phyloP scores from a whole-genome alignment of 2,797 vertebrate species.

The Strix occidentalis region DNA sequence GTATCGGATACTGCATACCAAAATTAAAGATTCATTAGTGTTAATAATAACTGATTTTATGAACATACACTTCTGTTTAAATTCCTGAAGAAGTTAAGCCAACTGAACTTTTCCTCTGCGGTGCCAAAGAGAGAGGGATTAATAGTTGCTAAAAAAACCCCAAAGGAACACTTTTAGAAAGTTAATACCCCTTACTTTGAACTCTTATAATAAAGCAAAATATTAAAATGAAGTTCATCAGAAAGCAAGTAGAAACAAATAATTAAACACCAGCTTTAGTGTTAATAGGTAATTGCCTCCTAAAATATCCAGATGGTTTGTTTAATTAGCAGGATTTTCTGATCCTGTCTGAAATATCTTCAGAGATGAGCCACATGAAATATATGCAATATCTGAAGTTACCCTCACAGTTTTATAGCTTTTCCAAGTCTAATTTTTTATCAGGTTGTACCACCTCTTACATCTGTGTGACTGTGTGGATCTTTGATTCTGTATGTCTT shows the following conservation, averaged over 20 bases:
- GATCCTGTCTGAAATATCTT: background rate
- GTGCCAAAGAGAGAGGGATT: background rate
- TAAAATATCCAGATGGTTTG: background rate
- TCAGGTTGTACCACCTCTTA: background rate
- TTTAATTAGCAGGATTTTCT: background rate
- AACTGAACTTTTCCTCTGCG: background rate
- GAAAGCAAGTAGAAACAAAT: background rate
- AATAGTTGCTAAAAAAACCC: background rate
- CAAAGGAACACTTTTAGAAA: background rate
- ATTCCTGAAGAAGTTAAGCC: background rate
- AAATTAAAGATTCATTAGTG: background rate
- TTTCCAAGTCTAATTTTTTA: background rate
- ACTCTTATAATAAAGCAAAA: background rate
- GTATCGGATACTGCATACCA: background rate
- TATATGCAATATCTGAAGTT: background rate
- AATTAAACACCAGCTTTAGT: background rate
- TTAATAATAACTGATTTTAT: background rate
- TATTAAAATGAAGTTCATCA: background rate
- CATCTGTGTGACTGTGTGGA: background rate
- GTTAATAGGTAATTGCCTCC: background rate
- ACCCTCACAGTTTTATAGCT: rapidly evolving
- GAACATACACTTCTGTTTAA: background rate
- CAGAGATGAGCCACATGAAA: background rate
- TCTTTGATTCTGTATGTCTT: background rate
- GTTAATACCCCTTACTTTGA: background rate